Conservation (phyloP, 2,888 invertebrate genomes). For the Dendrolimus houi region DNA sequence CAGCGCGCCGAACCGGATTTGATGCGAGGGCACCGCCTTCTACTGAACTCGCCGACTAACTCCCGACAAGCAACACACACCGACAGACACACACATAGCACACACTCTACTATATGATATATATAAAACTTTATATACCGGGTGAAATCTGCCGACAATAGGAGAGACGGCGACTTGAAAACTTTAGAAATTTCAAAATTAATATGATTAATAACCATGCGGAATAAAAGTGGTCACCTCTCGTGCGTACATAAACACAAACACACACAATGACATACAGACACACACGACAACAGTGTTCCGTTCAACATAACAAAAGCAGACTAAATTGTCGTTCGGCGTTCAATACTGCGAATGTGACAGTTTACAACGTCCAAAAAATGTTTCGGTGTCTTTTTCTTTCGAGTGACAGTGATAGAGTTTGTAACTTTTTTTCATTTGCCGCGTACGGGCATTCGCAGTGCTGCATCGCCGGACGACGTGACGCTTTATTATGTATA, state of each 20-base stretch:
- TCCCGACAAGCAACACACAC: constrained; percentile 14
- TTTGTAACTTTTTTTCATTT: constrained; percentile 19
- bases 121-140: not conserved
- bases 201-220: too few relatives aligned
- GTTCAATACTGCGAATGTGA: not conserved
- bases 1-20: constrained; percentile 59
- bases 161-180: too few relatives aligned
- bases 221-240: too few relatives aligned
- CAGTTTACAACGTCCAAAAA: not conserved
- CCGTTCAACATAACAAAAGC: not conserved
- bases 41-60: constrained; percentile 28
- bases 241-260: too few relatives aligned
- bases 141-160: not conserved
- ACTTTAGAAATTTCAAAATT: too few relatives aligned
- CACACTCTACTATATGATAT: not conserved
- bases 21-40: constrained; percentile 42
- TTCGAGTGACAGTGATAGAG: constrained; percentile 8
- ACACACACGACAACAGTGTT: too few relatives aligned
- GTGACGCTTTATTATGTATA: constrained; percentile 30
- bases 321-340: not conserved
- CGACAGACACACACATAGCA: constrained; percentile 6
- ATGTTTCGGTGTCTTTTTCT: not conserved
- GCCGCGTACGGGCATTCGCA: not conserved
- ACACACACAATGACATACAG: too few relatives aligned
- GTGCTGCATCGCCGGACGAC: not conserved